Conservation (phyloP, 1,140 invertebrate genomes). For the Drosophila saltans region DNA sequence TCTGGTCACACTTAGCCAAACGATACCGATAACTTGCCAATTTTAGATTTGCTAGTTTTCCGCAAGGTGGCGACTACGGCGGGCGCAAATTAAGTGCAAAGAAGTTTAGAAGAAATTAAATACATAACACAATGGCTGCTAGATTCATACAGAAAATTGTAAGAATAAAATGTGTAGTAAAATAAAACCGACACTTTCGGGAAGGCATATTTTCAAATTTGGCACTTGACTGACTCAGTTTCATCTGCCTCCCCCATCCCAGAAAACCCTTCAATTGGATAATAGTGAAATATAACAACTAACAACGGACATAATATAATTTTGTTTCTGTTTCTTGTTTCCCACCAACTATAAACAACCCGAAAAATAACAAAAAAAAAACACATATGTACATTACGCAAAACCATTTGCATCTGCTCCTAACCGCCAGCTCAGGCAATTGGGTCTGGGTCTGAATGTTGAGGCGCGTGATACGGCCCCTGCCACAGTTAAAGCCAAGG, state of each 20-base stretch:
- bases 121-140: constrained; percentile 75
- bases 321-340: constrained; percentile 50
- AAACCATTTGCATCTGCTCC: constrained; percentile 47
- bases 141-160: constrained; percentile 83
- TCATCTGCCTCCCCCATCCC: constrained; percentile 12
- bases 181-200: constrained; percentile 25
- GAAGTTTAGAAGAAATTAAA: constrained; percentile 25
- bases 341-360: constrained; percentile 23
- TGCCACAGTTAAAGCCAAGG: constrained; percentile 59
- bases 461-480: constrained; percentile 63
- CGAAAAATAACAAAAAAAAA: constrained; percentile 32
- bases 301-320: constrained; percentile 58
- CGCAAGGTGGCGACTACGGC: constrained; percentile 75
- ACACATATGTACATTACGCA: constrained; percentile 60
- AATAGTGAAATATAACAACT: constrained; percentile 16
- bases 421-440: constrained; percentile 68
- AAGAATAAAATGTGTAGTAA: constrained; percentile 52
- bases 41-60: constrained; percentile 62
- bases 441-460: constrained; percentile 70
- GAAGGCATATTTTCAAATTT: constrained; percentile 5
- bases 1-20: not conserved
- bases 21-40: constrained; percentile 31
- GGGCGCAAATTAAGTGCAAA: constrained; percentile 70
- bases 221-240: not conserved
- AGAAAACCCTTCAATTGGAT: constrained; percentile 20